phyloP scores from a whole-genome alignment of 2,113 vertebrate genomes.

The Polypterus senegalus region DNA sequence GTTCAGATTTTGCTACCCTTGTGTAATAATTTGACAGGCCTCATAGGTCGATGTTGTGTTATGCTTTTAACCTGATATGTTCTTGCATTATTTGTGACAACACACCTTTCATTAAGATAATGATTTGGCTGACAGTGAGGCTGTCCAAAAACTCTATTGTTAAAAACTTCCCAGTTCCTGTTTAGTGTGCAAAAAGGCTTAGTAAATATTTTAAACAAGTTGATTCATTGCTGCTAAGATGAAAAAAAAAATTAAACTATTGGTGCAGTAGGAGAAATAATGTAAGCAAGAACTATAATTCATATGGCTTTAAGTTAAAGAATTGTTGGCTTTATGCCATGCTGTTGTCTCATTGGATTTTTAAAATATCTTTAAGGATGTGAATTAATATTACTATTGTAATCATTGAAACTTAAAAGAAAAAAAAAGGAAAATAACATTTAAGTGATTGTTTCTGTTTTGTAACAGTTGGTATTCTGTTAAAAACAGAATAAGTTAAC shows the following conservation, averaged over 20 bases:
- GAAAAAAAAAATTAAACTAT: background rate
- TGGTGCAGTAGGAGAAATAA: background rate
- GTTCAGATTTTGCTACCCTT: constrained; percentile 58
- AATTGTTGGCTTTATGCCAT: too few species aligned
- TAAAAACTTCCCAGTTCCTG: background rate
- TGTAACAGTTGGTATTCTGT: too few species aligned
- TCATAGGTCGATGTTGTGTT: constrained; percentile 9
- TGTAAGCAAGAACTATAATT: background rate
- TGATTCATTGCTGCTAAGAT: background rate
- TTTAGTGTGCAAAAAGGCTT: background rate
- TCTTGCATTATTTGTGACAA: too few species aligned
- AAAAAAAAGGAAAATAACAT: too few species aligned
- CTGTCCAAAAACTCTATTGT: background rate
- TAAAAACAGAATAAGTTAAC: too few species aligned
- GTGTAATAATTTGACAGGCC: constrained; percentile 36
- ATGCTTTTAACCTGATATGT: constrained; percentile 11
- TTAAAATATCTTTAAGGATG: too few species aligned
- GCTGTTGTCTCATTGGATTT: too few species aligned
- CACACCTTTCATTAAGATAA: constrained; percentile 4
- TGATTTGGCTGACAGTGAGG: background rate
- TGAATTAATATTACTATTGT: too few species aligned
- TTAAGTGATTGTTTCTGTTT: too few species aligned
- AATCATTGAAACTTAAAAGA: too few species aligned
- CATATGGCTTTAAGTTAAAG: background rate
- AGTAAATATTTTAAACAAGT: background rate